Evolutionary conservation across 2,113 vertebrate genomes (phyloP), one percentile per base, ranked within the genome.

Genomic region (Lepus americanus): DNA sequence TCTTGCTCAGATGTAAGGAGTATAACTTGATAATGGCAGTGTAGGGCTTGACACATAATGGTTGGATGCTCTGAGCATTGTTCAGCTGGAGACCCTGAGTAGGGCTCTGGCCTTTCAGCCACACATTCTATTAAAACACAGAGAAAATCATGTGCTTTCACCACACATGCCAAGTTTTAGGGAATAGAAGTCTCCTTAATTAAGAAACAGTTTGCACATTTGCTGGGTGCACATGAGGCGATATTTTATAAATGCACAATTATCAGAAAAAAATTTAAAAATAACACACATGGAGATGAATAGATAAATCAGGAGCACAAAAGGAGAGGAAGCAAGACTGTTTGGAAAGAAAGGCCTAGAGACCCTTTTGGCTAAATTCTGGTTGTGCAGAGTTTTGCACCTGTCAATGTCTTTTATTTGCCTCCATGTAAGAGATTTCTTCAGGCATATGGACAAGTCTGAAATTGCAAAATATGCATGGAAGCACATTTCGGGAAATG

Each of bases 191-290:
- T 63, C 64, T 90, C 87, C 96, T 92, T 90, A 94, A 93, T 96
- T 92, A 90, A 86, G 93, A 92, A 95, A 55, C 39, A 55, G 87
- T 90, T 93, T 94, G 80, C 92, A 94, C 51, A 76, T 94, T 95
- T 90, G 19, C 72, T 88, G 73, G 70, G 69, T 84, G 39, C 76
- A 88, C 11, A 73, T 0, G 63, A 96, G 67, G 72, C 69, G 61
- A 51, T 83, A 72, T 91, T 94, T 96, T 95, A 89, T 96, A 97
- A 95, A 83, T 13, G 55, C 76, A 84, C 67, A 87, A 74, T 96
- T 95, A 92, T 89, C 81, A 88, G 59, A 55, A 85, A 74, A 84
- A 94, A 36, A 78, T 9, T 8, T 3, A 76, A 94, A 93, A 92
- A 67, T 13, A 81, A 67, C 2, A 12, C 14, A 20, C 3, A 81